Evolutionary conservation across 2,797 vertebrate species (phyloP), one percentile per base, ranked within the genome.

Genomic region (Aphelocoma californica): DNA sequence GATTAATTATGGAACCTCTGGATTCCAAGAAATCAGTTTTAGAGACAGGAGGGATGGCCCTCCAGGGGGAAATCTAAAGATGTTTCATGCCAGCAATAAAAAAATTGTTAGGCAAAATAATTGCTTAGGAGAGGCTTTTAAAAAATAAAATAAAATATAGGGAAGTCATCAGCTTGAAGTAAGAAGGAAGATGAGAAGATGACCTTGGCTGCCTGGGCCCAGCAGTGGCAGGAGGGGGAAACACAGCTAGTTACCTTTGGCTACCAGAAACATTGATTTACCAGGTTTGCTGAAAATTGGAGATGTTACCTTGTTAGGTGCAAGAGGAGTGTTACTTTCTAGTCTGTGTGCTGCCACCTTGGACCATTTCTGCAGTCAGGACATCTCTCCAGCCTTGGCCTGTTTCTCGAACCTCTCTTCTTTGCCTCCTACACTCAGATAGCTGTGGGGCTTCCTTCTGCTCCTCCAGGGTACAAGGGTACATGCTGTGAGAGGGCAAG

Each of bases 1-100:
- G 12, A 91, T 96, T 95, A 92, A 91, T 88, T 77, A 75, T 83
- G 92, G 81, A 95, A 69, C 69, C 58, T 89, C 50, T 14, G 25
- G 73, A 80, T 97, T 95, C 95, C 47, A 78, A 65, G 73, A 92
- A 94, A 51, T 65, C 7, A 1, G 32, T 51, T 86, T 23, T 9
- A 32, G 86, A 81, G 81, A 75, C 60, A 90, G 89, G 80, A 92
- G 83, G 40, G 73, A 60, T 34, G 62, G 51, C 57, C 91, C 78
- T 86, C 60, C 61, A n/a, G 87, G 90, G 69, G 60, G 53, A 65
- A 84, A 74, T 51, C 23, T 81, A 12, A 88, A 81, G 79, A 70
- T 71, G 64, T 50, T 93, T 93, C 34, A 21, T 61, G 75, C 81
- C 54, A 83, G 62, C 69, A 81, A 29, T 74, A 65, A 90, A 70